Base-by-base conservation (phyloP, 2,113 vertebrate genomes). In the Melanotaenia duboulayi region DNA sequence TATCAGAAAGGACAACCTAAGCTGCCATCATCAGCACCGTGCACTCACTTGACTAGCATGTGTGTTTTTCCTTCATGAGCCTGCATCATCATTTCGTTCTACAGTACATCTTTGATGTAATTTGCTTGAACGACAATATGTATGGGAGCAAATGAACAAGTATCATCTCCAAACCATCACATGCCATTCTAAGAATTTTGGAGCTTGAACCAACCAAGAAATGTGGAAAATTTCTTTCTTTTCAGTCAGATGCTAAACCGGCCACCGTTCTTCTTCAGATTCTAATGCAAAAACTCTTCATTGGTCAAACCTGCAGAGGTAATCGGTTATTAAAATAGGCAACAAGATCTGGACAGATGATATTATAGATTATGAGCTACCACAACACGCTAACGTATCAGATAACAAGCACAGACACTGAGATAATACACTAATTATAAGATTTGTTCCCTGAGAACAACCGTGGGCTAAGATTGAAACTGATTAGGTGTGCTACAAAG, bases 1-100 rank as follows among this genome's bases (percentile, higher is more conserved):
- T 61, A 54, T 69, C 60, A 20, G 54, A 69, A 22, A 55, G 71
- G 71, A 71, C 74, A 35, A 19, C 50, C 68, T 58, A 60, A 83
- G 74, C 67, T 37, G 40, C 40, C 64, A 58, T 65, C 68, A 74
- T 74, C 54, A 65, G 57, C 62, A 60, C 62, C 62, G n/a, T 50
- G 63, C 64, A 61, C 54, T 66, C 48, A 32, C 5, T 25, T 22
- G 35, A 71, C 58, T 42, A 58, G 14, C 37, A 20, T 1, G 3
- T 28, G 28, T 28, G 28, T 28, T 28, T 28, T 28, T 28, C 3
- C 3, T 28, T 28, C 3, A 4, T 28, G 28, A 28, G 3, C 6
- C 28, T 28, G 28, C 28, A 28, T 28, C 28, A 28, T 28, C 28
- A 28, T 28, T 28, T 28, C 3, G 6, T 28, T 28, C 28, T 28